Evolutionary conservation across 2,113 vertebrate genomes (phyloP).

Genomic region (Todiramphus saurophagus): DNA sequence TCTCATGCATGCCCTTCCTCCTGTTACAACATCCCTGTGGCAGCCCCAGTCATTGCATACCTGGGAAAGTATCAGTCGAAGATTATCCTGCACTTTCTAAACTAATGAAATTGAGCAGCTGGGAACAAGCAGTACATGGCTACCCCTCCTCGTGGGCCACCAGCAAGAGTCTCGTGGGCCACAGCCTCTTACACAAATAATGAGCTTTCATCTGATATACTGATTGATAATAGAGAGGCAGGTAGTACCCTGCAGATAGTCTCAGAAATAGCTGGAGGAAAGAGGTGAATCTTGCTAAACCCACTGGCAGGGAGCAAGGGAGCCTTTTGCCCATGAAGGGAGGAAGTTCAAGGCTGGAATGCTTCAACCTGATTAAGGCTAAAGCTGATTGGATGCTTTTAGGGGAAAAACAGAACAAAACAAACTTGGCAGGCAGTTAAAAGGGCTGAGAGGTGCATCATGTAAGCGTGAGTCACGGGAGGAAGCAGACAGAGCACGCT

Average conservation of each 20-base stretch:
- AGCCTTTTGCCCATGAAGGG: background rate
- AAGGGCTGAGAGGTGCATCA: background rate
- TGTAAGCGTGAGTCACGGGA: background rate
- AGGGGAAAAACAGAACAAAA: background rate
- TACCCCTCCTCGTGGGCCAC: background rate
- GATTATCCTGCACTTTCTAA: background rate
- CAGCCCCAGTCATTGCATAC: background rate
- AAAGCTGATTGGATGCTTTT: background rate
- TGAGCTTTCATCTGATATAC: background rate
- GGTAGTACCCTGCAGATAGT: background rate
- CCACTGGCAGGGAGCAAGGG: accelerated
- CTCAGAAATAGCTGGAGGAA: background rate
- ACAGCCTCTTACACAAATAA: background rate
- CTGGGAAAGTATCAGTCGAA: background rate
- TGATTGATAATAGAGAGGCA: background rate
- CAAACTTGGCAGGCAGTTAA: background rate
- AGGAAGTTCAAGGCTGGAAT: background rate
- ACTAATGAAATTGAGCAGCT: background rate
- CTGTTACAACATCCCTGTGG: background rate
- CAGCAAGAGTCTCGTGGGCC: background rate
- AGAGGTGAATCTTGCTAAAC: background rate
- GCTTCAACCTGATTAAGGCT: background rate
- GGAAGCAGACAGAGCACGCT: background rate
- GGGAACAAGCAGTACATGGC: background rate
- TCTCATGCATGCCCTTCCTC: background rate